Evolutionary conservation across 2,888 invertebrate genomes (phyloP).

Genomic region (Philereme transversata): DNA sequence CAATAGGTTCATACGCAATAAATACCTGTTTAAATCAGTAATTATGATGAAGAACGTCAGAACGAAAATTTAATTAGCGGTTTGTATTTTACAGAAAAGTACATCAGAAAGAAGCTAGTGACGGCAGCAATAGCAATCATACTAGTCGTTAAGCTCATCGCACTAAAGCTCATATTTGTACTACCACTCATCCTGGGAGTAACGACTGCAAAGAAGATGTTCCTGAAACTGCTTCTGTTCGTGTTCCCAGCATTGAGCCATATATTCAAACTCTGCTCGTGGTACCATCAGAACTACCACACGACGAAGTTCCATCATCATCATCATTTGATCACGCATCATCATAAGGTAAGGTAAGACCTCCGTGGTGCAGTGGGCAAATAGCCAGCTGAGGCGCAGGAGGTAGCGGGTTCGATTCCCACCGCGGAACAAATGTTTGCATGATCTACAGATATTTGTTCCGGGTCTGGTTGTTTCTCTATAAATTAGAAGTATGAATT

Average conservation of each 20-base stretch:
- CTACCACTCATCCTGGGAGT: constrained; percentile 91
- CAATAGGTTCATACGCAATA: no score
- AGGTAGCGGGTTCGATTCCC: no score
- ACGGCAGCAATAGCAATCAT: constrained; percentile 90
- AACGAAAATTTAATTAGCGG: no score
- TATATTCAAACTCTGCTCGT: constrained; percentile 93
- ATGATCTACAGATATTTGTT: no score
- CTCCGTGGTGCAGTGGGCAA: no score
- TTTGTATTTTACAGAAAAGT: constrained; percentile 85
- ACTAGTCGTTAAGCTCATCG: constrained; percentile 90
- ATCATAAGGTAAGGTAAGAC: constrained; percentile 85
- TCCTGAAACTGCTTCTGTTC: constrained; percentile 91
- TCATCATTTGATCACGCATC: constrained; percentile 91
- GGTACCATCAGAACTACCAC: constrained; percentile 89
- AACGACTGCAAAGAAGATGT: constrained; percentile 92
- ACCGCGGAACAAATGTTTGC: no score
- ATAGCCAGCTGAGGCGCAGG: no score
- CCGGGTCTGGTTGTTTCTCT: no score
- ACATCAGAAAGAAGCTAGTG: constrained; percentile 89
- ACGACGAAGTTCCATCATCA: constrained; percentile 92
- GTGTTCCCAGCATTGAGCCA: constrained; percentile 92
- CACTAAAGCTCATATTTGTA: constrained; percentile 91
- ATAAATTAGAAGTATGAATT: no score
- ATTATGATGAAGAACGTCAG: no score
- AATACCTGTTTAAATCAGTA: no score